A percentile compares a stretch with the other conserved stretches of the same genome.
Conservation (phyloP, 2,797 vertebrate species). For the Etheostoma perlongum region DNA sequence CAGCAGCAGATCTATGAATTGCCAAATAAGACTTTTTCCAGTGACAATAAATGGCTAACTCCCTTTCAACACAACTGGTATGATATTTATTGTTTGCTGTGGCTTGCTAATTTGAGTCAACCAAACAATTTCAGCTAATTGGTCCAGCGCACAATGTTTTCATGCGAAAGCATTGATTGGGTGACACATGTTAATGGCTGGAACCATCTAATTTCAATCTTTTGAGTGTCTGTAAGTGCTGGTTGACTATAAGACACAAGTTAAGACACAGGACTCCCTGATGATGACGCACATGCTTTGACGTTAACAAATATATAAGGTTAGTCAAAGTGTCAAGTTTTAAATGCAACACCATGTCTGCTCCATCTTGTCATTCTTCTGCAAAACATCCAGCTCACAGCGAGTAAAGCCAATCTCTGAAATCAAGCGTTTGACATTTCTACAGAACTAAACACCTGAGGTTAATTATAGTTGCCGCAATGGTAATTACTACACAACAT, state of each 20-base stretch:
- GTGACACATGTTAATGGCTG: slow-evolving; percentile 13
- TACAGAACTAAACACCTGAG: slow-evolving; percentile 71
- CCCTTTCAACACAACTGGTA: slow-evolving; percentile 8
- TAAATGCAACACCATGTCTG: not conserved
- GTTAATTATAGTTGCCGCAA: slow-evolving; percentile 80
- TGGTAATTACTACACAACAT: slow-evolving; percentile 72
- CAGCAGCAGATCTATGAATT: slow-evolving; percentile 37
- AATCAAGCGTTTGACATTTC: slow-evolving; percentile 71
- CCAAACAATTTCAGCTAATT: slow-evolving; percentile 22
- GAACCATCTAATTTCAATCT: slow-evolving; percentile 9
- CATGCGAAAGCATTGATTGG: slow-evolving; percentile 18
- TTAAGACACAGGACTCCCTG: not conserved
- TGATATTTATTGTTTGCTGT: not conserved
- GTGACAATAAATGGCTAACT: slow-evolving; percentile 19
- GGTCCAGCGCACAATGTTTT: not conserved
- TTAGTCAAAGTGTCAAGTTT: slow-evolving; percentile 5
- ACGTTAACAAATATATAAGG: not conserved
- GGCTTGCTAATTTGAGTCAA: slow-evolving; percentile 21
- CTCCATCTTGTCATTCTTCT: not conserved
- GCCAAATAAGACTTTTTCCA: slow-evolving; percentile 29
- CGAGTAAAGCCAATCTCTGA: slow-evolving; percentile 33
- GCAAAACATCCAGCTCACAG: slow-evolving; percentile 9
- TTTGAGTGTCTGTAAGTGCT: not conserved
- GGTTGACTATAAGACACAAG: not conserved
- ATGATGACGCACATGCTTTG: not conserved